Evolutionary conservation across 2,888 invertebrate species (phyloP), one percentile per base, ranked within the genome.

Genomic region (Ceriagrion tenellum): DNA sequence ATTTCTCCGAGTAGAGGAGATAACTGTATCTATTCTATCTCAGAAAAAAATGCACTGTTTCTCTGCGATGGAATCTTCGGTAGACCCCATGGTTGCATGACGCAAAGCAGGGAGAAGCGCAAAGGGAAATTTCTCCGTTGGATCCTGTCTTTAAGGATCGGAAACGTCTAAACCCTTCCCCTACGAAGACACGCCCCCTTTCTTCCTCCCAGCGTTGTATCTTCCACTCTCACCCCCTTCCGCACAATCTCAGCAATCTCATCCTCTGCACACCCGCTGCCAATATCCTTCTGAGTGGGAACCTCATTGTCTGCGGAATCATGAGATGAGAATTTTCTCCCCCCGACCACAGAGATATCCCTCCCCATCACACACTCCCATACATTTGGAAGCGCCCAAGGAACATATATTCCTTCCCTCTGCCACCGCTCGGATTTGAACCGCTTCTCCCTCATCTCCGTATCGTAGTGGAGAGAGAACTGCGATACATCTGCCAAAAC

Each of bases 211-310:
- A 12, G 10, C 23, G 10, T 12, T 81, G 18, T 8, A 0, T n/a
- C 47, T 47, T 8, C 47, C 8, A 47, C 47, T 47, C 47, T 47
- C 47, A 8, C 47, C 47, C 47, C 47, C 63, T 26, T 63, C 91
- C 35, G 55, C 91, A 63, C 91, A 91, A 91, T 91, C 91, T 55
- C 91, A 35, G 91, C 91, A 63, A 91, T 91, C 91, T 91, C 35
- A 63, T 59, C 63, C 91, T 91, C 63, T 40, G 23, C 91, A 47
- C 47, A 47, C 47, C 47, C 40, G 40, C 63, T 91, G 91, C 91
- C 91, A 91, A 91, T 91, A 91, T 91, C 91, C 91, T 59, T 63
- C 91, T 91, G 91, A 91, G 91, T 91, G 91, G 91, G 63, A 91
- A 91, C 91, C 63, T n/a, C 91, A 91, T 91, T 91, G 91, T 91